Conservation (phyloP, 2,113 vertebrate species). For the Bucco capensis region DNA sequence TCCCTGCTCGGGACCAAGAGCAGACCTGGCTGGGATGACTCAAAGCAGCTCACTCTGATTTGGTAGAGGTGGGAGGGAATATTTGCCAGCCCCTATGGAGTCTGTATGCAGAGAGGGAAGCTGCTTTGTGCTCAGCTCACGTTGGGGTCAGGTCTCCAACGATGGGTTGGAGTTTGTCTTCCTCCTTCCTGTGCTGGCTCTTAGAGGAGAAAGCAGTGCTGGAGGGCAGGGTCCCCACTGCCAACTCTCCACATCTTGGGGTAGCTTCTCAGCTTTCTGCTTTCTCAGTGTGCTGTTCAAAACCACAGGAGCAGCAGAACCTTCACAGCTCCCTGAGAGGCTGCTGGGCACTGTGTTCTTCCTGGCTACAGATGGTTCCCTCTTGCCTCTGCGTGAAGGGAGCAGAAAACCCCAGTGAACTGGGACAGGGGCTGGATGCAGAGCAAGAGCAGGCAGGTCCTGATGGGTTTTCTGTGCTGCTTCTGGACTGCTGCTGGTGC, state of each 20-base stretch:
- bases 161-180: background rate
- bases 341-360: background rate
- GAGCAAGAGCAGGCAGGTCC: background rate
- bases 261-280: background rate
- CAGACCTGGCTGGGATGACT: background rate
- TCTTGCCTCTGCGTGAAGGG: background rate
- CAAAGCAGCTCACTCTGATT: background rate
- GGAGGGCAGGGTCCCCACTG: background rate
- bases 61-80: background rate
- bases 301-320: background rate
- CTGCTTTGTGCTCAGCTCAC: background rate
- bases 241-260: rapidly evolving
- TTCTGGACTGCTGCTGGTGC: background rate
- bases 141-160: rapidly evolving
- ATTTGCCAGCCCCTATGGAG: background rate
- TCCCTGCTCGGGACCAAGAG: background rate
- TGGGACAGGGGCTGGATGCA: background rate
- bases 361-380: background rate
- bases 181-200: background rate
- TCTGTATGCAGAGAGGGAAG: rapidly evolving
- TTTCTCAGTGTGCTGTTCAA: background rate
- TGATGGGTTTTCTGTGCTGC: background rate
- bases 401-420: background rate
- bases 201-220: background rate
- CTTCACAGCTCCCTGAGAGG: background rate